phyloP scores from a whole-genome alignment of 2,888 invertebrate genomes.

The Coenonympha arcania region DNA sequence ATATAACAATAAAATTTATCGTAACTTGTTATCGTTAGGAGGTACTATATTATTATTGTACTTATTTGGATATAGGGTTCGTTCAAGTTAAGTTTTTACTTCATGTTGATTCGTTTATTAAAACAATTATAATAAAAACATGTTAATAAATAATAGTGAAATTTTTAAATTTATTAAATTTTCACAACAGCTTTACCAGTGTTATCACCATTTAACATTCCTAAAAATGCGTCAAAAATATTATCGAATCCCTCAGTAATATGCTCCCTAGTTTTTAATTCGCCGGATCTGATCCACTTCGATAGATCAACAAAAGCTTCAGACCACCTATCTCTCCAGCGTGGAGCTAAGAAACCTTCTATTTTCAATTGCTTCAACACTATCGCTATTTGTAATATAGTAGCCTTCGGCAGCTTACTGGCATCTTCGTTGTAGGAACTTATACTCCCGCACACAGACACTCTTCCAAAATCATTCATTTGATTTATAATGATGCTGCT shows the following conservation, averaged over 20 bases:
- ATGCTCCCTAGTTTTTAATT: conserved; percentile 78
- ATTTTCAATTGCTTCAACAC: conserved; percentile 75
- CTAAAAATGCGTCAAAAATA: conserved; percentile 78
- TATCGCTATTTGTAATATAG: conserved; percentile 69
- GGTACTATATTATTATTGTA: no score
- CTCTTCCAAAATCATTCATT: conserved; percentile 66
- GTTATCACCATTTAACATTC: conserved; percentile 77
- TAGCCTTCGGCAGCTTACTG: conserved; percentile 39
- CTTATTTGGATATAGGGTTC: no score
- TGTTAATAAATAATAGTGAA: background rate
- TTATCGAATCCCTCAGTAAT: conserved; percentile 81
- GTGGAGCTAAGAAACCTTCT: conserved; percentile 74
- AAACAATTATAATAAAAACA: background rate
- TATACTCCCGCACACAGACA: conserved; percentile 48
- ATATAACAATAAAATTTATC: no score
- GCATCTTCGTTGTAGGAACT: conserved; percentile 48
- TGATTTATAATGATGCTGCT: conserved; percentile 73
- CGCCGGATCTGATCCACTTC: conserved; percentile 77
- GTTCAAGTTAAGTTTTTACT: no score
- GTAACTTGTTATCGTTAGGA: no score
- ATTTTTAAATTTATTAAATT: conserved; percentile 45
- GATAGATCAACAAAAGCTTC: conserved; percentile 76
- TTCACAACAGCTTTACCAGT: conserved; percentile 81
- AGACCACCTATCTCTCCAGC: conserved; percentile 71
- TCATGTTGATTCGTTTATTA: no score